phyloP scores from a whole-genome alignment of 2,797 vertebrate genomes.

The Takifugu ocellatus region DNA sequence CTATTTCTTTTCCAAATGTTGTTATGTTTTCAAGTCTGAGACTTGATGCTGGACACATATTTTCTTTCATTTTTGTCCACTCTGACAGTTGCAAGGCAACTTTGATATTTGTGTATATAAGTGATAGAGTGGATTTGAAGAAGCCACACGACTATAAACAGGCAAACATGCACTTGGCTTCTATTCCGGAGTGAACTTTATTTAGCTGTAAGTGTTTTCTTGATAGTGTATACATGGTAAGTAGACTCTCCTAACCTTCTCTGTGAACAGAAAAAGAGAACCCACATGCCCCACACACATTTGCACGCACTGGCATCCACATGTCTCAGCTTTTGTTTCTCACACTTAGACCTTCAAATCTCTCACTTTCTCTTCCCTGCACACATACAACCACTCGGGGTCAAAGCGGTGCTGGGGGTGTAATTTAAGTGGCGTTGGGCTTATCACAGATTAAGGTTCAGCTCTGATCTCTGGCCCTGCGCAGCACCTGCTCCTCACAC shows the following conservation, averaged over 20 bases:
- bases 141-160: constrained; percentile 38
- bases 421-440: constrained; percentile 68
- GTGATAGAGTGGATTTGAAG: constrained; percentile 40
- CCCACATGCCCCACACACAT: neutral
- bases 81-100: constrained; percentile 26
- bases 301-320: constrained; percentile 32
- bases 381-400: constrained; percentile 42
- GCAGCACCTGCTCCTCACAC: constrained; percentile 68
- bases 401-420: constrained; percentile 52
- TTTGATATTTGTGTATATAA: constrained; percentile 42
- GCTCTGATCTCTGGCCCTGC: constrained; percentile 62
- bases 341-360: constrained; percentile 48
- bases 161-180: constrained; percentile 47
- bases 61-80: constrained; percentile 46
- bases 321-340: constrained; percentile 59
- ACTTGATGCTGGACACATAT: constrained; percentile 44
- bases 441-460: constrained; percentile 64
- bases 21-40: constrained; percentile 49
- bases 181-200: constrained; percentile 38
- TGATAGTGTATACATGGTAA: constrained; percentile 19
- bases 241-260: constrained; percentile 14
- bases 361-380: constrained; percentile 50
- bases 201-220: constrained; percentile 37
- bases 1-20: constrained; percentile 41
- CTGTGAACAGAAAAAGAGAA: constrained; percentile 25